A percentile compares a stretch with the other conserved stretches of the same genome.
phyloP scores from a whole-genome alignment of 2,113 vertebrate genomes.

The Lophotis ruficrista region DNA sequence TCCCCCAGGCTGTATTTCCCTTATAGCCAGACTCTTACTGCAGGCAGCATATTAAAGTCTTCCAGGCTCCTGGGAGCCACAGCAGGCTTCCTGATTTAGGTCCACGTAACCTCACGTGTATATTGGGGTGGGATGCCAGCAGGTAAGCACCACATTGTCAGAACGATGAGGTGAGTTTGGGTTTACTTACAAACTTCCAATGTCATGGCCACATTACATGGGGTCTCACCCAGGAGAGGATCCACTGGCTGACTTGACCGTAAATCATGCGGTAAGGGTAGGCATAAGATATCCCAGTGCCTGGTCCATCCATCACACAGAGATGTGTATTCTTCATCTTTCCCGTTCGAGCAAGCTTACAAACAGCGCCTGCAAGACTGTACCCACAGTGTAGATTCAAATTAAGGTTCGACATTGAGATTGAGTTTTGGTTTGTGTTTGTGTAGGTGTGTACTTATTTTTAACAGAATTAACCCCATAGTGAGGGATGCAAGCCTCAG shows the following conservation, averaged over 20 bases:
- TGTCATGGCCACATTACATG: rapidly evolving
- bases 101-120: rapidly evolving
- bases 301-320: neutral
- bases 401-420: neutral
- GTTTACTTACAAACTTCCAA: neutral
- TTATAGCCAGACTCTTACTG: neutral
- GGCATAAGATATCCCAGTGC: rapidly evolving
- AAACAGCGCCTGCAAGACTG: neutral
- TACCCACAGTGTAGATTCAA: neutral
- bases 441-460: neutral
- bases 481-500: neutral
- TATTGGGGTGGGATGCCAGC: rapidly evolving
- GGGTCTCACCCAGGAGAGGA: neutral
- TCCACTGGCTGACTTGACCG: neutral
- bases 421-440: neutral
- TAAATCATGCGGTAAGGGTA: neutral
- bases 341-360: neutral
- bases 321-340: neutral
- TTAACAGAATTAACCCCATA: neutral
- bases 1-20: neutral
- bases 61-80: neutral
- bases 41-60: neutral
- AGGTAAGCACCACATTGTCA: neutral
- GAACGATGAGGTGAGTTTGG: neutral
- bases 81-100: neutral